Conservation (phyloP, 2,888 invertebrate genomes). For the Allolobophora icterica region DNA sequence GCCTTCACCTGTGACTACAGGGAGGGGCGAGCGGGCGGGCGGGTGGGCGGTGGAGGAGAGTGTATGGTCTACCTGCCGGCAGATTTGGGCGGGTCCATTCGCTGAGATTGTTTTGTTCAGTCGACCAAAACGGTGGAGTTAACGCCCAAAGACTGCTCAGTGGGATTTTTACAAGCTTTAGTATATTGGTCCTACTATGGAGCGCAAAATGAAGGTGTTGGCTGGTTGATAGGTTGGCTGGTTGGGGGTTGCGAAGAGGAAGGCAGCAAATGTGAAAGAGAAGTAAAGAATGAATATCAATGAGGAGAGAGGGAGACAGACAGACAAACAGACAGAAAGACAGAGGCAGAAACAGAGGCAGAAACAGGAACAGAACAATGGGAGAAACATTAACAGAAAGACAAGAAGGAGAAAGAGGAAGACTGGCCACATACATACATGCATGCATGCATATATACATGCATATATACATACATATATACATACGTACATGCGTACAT, state of each 20-base stretch:
- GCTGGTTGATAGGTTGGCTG: neutral
- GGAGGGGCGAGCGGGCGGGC: neutral
- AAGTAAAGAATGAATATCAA: neutral
- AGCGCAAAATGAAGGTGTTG: neutral
- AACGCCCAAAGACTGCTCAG: neutral
- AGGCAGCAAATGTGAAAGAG: neutral
- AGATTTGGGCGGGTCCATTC: neutral
- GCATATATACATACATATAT: too few relatives aligned
- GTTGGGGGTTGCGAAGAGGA: neutral
- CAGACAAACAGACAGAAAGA: too few relatives aligned
- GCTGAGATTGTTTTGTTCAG: neutral
- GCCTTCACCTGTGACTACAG: neutral
- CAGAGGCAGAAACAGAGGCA: too few relatives aligned
- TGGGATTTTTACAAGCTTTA: neutral
- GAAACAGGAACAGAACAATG: too few relatives aligned
- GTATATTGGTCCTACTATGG: neutral
- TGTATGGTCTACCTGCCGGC: neutral
- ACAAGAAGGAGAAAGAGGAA: too few relatives aligned
- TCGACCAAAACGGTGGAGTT: neutral
- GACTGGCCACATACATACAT: too few relatives aligned
- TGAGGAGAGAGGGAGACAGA: neutral
- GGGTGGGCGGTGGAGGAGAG: too few relatives aligned
- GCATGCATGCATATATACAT: too few relatives aligned
- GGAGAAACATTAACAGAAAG: too few relatives aligned
- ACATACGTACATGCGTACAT: too few relatives aligned